phyloP scores from a whole-genome alignment of 1,140 invertebrate genomes.

The Octopus sinensis region DNA sequence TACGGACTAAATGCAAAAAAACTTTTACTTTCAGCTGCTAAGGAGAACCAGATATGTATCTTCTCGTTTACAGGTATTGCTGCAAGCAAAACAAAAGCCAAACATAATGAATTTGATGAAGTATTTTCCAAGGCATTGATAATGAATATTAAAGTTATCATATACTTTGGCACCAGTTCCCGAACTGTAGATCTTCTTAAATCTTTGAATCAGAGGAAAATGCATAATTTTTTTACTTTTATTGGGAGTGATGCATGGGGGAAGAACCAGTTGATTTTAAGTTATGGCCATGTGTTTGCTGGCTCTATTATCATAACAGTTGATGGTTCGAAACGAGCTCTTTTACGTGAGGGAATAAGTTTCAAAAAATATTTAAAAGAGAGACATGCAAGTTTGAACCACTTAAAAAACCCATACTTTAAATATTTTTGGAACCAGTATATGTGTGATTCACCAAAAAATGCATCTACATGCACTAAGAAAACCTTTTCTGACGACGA shows the following conservation, averaged over 20 bases:
- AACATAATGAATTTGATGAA: conserved; percentile 26
- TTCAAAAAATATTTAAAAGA: conserved; percentile 27
- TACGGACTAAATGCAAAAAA: conserved; percentile 61
- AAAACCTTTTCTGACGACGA: conserved; percentile 24
- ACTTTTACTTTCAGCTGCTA: conserved; percentile 33
- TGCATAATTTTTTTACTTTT: conserved; percentile 64
- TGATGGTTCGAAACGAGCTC: conserved; percentile 15
- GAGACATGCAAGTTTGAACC: conserved; percentile 18
- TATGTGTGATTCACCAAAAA: conserved; percentile 37
- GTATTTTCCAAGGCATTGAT: conserved; percentile 19
- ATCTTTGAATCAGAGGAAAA: conserved; percentile 54
- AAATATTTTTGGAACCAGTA: conserved; percentile 43
- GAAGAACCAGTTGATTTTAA: conserved; percentile 58
- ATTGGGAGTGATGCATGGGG: conserved; percentile 77
- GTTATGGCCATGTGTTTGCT: conserved; percentile 19
- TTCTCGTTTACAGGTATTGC: conserved; percentile 56
- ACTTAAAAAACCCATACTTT: conserved; percentile 40
- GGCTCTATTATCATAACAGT: conserved; percentile 44
- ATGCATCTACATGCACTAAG: conserved; percentile 16
- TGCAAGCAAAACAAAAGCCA: conserved; percentile 56
- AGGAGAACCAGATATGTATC: conserved; percentile 62
- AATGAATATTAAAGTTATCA: conserved; percentile 60
- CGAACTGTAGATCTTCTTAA: conserved; percentile 62
- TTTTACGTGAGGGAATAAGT: background rate
- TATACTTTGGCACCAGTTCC: conserved; percentile 71